phyloP scores from a whole-genome alignment of 2,113 vertebrate species.

The Leuciscus idus region DNA sequence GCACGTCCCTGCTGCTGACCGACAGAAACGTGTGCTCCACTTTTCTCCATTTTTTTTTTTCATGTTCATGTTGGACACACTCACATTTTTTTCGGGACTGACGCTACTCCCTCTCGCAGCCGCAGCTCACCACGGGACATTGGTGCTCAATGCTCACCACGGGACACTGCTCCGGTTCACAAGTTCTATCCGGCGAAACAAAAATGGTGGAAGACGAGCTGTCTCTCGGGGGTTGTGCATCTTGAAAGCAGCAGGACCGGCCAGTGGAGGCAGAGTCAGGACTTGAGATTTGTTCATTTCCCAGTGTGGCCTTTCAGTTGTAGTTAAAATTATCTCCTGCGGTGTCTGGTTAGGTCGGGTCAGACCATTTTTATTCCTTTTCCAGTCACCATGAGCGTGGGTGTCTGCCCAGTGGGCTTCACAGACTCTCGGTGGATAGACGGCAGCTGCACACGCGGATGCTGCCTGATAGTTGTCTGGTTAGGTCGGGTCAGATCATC shows the following conservation, averaged over 20 bases:
- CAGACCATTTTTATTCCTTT: not conserved
- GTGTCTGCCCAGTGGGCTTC: not conserved
- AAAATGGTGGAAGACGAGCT: not conserved
- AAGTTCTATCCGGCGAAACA: not conserved
- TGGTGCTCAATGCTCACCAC: no score
- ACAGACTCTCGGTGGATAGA: not conserved
- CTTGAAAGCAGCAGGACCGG: not conserved
- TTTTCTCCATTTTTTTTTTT: no score
- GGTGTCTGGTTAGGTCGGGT: not conserved
- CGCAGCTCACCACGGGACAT: no score
- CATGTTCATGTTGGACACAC: no score
- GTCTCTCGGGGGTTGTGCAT: not conserved
- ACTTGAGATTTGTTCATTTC: not conserved
- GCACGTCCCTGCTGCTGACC: no score
- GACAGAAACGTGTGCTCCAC: no score
- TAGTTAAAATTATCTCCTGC: not conserved
- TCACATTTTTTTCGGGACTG: no score
- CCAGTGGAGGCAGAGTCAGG: not conserved
- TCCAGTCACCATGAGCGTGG: not conserved
- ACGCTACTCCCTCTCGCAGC: no score
- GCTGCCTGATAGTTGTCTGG: not conserved
- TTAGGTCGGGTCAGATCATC: not conserved
- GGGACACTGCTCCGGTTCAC: not conserved
- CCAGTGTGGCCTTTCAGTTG: not conserved
- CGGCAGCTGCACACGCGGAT: not conserved